Base-by-base conservation (phyloP, 1,140 invertebrate species). In the Drosophila setifemur region DNA sequence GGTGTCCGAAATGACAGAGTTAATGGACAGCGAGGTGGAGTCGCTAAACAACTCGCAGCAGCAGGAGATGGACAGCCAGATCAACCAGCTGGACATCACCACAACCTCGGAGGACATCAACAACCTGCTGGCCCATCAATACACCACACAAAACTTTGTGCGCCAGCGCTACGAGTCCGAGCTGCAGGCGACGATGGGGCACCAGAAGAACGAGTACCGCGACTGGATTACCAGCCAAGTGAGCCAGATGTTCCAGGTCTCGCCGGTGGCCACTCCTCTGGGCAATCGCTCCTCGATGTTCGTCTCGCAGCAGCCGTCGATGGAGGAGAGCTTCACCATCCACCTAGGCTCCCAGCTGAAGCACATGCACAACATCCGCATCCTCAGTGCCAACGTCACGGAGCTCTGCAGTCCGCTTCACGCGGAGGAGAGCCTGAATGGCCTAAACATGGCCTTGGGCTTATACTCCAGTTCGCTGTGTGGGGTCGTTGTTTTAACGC, bases 261-360 rank as follows among this genome's bases (percentile, higher is more conserved):
- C 88, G 5, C 82, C 88, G 5, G 73, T 88, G 4, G 66, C 79
- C 11, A 85, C 87, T 0, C 91, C 77, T n/a, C 35, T 87, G 12
- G 90, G 89, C n/a, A 90, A 90, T 47, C 77, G 87, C 9, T 90
- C 89, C 4, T 89, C 90, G 1, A 90, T 90, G 89, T 90, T 90
- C 39, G 68, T 87, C n/a, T 81, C 87, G 3, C 85, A 73, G 63
- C 85, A 89, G 35, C 91, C 89, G 14, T 91, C 85, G 4, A 89
- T 96, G 78, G 97, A 98, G 91, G 97, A 99, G 92, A 98, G 97
- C 91, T 99, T 99, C 89, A 99, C 97, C 9, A 98, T 99, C 78
- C 97, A 99, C 92, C 92, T 99, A 52, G 98, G 98, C 55, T 97
- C 97, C 2, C 98, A 99, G 91, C 93, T 99, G 91, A 99, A 99